Evolutionary conservation across 2,797 vertebrate genomes (phyloP), one percentile per base, ranked within the genome.

Genomic region (Pelodytes ibericus): DNA sequence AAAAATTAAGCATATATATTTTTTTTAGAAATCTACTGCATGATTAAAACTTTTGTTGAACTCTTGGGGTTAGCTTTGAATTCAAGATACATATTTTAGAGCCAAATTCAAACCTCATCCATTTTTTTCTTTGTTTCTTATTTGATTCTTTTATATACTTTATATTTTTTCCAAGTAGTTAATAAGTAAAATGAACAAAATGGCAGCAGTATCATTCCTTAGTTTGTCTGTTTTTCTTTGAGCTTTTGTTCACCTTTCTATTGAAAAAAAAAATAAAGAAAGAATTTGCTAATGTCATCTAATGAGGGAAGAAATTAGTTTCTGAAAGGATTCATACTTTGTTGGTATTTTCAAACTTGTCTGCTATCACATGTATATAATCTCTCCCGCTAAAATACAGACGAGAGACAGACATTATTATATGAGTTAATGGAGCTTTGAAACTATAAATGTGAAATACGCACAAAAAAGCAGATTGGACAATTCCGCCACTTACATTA

Each of bases 281-380:
- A 11, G n/a, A 2, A 53, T 53, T 53, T 53, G 49, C 2, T 3
- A 25, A 30, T 4, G 11, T 27, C 24, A 24, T 64, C 60, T 61
- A 65, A 57, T 74, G 64, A 73, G 47, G 29, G 26, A 24, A 36
- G 33, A 63, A 26, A 61, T 25, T 53, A 15, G 25, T 31, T 20
- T 20, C 26, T 51, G 53, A 36, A 47, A 36, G 59, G 18, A 36
- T 3, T 26, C 18, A 22, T 22, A 39, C 51, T 68, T 71, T 72
- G 59, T 31, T 51, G 6, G 27, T 4, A 30, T 31, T 20, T 72
- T 62, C 27, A 62, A 72, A 56, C 58, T 26, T 25, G 20, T 24
- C 49, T 20, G 26, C 47, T 27, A 47, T 57, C 27, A n/a, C 30
- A 30, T 18, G 49, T 53, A 33, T 49, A 72, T 72, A 47, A 49